Percentiles rank a stretch among this genome's conserved stretches.
Evolutionary conservation across 2,888 invertebrate species (phyloP).

Genomic region (Lutraria lutraria): DNA sequence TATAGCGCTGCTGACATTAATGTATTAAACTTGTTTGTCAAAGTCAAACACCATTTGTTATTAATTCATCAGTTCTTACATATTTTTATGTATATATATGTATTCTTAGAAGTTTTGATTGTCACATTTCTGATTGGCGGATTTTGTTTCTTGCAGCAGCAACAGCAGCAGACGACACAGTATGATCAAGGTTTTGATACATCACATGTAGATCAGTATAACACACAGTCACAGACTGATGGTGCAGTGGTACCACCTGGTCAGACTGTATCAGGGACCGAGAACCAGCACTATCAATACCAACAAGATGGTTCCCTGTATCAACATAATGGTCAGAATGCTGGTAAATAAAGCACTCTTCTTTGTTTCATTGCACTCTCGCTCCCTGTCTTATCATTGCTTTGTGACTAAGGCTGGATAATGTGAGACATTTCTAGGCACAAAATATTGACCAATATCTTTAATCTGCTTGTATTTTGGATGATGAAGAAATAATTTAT

Average conservation of each 20-base stretch:
- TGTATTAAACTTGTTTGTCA: no score
- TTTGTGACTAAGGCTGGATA: not conserved
- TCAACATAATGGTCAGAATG: slow-evolving; percentile 28
- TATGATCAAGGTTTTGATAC: slow-evolving; percentile 29
- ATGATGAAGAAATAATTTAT: no score
- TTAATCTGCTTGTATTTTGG: no score
- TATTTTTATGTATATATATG: no score
- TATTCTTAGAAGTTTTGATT: no score
- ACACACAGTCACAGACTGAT: slow-evolving; percentile 6
- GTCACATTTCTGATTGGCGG: no score
- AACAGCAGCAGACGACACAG: slow-evolving; percentile 25
- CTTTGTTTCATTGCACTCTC: not conserved
- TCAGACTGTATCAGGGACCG: slow-evolving; percentile 10
- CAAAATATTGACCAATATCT: no score
- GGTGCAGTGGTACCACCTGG: not conserved
- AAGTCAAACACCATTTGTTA: no score
- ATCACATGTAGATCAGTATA: slow-evolving; percentile 23
- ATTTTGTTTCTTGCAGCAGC: not conserved
- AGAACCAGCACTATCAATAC: slow-evolving; percentile 32
- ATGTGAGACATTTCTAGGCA: not conserved
- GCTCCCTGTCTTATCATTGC: slow-evolving; percentile 20
- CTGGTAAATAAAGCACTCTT: not conserved
- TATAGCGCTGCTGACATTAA: no score
- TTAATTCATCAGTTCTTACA: no score
- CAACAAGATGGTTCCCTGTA: slow-evolving; percentile 36